Conservation (phyloP, 2,797 vertebrate species). For the Hydrocynus forskahlii region DNA sequence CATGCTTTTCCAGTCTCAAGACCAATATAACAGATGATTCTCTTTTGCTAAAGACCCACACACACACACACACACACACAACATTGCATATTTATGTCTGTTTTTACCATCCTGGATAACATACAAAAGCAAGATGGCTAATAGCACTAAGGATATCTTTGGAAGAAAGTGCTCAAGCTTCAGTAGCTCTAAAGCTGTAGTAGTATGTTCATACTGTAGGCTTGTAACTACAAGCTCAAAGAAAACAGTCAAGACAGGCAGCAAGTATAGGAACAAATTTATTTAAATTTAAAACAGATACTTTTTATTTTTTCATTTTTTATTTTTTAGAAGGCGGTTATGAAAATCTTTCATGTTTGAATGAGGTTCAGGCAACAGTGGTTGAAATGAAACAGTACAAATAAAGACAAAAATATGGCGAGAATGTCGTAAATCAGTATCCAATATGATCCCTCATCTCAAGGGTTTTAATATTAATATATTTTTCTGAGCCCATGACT, state of each 20-base stretch:
- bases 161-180: neutral
- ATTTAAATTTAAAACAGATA: conserved; percentile 99
- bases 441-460: conserved; percentile 71
- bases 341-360: conserved; percentile 94
- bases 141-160: neutral
- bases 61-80: too few relatives aligned
- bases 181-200: neutral
- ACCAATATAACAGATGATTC: neutral
- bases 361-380: conserved; percentile 88
- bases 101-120: neutral
- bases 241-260: conserved; percentile 66
- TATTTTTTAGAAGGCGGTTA: conserved; percentile 97
- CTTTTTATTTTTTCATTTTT: conserved; percentile 78
- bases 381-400: conserved; percentile 84
- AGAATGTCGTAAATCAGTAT: conserved; percentile 83
- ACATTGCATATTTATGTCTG: neutral
- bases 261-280: conserved; percentile 98
- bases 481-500: conserved; percentile 68
- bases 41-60: neutral
- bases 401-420: conserved; percentile 81
- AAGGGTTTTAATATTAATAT: conserved; percentile 72
- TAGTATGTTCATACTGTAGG: too few relatives aligned
- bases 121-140: neutral
- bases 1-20: too few relatives aligned
- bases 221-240: conserved; percentile 42